phyloP scores from a whole-genome alignment of 2,113 vertebrate genomes.

The rabbit (Oryctolagus cuniculus) region DNA sequence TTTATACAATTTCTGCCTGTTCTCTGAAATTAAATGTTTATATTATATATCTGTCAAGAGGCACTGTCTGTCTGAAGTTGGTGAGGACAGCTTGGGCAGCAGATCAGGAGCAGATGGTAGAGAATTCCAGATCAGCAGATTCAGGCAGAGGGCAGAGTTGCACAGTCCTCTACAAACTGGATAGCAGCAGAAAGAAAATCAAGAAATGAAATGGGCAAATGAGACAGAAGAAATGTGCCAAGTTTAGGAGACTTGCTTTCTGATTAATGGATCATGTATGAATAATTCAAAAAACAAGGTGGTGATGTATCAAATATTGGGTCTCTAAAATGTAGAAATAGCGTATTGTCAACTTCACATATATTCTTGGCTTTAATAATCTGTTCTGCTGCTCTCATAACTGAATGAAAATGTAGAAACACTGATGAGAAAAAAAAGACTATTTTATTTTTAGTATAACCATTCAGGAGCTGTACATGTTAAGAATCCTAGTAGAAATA shows the following conservation, averaged over 20 bases:
- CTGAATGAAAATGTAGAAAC: neutral
- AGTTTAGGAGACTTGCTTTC: neutral
- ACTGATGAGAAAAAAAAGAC: neutral
- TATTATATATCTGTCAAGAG: neutral
- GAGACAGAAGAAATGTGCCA: neutral
- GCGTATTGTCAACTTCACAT: neutral
- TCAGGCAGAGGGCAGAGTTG: neutral
- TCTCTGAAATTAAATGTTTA: conserved; percentile 27
- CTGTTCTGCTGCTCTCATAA: neutral
- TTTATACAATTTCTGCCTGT: neutral
- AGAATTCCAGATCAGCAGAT: neutral
- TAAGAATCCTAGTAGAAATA: neutral
- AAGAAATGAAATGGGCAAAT: neutral
- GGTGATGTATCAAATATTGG: neutral
- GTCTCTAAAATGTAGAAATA: neutral
- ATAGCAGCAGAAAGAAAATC: neutral
- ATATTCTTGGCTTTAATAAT: neutral
- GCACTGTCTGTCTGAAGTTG: neutral
- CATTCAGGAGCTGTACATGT: neutral
- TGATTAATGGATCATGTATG: neutral
- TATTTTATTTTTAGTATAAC: neutral
- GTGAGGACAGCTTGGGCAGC: neutral
- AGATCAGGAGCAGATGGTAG: neutral
- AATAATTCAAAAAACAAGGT: neutral
- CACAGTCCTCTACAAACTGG: neutral